Base-by-base conservation (phyloP, 2,113 vertebrate species). In the Ceuthmochares aereus region DNA sequence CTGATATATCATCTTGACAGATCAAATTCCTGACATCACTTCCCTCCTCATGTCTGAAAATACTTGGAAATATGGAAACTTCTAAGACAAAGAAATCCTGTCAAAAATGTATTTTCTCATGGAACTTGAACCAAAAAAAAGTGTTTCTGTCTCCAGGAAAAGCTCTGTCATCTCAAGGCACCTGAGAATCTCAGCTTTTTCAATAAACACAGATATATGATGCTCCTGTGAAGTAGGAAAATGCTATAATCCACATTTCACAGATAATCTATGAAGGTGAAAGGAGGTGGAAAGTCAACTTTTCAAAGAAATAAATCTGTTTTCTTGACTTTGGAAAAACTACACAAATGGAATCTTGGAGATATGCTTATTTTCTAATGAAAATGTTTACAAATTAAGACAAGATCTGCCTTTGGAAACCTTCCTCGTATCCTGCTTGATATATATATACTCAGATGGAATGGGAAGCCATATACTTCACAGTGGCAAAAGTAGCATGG, bases 381-480 rank as follows among this genome's bases (percentile, higher is more conserved):
- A 87, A 91, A 95, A 91, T 82, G 66, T 94, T 96, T 87, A 84
- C 76, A 75, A 94, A 87, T 81, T 95, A 95, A 81, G 49, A 14
- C 56, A 89, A 87, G 4, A 6, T 56, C 66, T 87, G 42, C 62
- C 45, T 92, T 94, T 95, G 86, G 83, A 92, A 84, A 84, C 6
- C 12, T 92, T 93, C 37, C 63, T 84, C 62, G 32, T 66, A 81
- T 64, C 67, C 49, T 49, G 87, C 21, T 9, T 83, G 74, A 87
- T 62, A 62, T 27, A 94, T 27, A 94, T 58, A 64, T 60, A 47
- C 25, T 76, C 40, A 76, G 45, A 91, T 83, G 60, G 21, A 36
- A 90, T 62, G 27, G 68, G 30, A 76, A 87, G 32, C 19, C n/a
- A 23, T 92, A 30, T 81, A 84, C 89, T 78, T 92, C 27, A 78